Conservation (phyloP, 1,140 invertebrate species). For the Drosophila tani region DNA sequence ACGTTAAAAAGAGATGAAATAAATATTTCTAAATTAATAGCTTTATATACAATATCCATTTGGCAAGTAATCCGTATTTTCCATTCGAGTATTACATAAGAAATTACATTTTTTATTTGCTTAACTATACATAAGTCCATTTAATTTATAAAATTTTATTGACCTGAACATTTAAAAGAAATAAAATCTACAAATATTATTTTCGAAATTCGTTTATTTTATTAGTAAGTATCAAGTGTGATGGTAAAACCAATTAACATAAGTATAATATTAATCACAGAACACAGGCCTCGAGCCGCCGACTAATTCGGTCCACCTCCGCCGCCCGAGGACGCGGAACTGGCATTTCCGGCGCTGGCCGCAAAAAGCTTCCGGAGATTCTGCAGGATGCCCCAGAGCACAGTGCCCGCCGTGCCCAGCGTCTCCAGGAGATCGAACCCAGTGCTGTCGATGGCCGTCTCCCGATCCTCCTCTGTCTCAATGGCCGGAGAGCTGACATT, state of each 20-base stretch:
- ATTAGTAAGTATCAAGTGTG: constrained; percentile 54
- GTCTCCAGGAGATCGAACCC: constrained; percentile 72
- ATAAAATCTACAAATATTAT: neutral
- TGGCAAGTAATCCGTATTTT: too few species aligned
- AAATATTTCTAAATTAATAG: too few species aligned
- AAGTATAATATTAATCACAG: constrained; percentile 75
- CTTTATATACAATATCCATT: too few species aligned
- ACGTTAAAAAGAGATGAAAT: too few species aligned
- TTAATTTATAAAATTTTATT: too few species aligned
- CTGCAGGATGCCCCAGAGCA: constrained; percentile 61
- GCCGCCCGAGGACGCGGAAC: constrained; percentile 65
- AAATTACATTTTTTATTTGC: too few species aligned
- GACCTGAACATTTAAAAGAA: too few species aligned
- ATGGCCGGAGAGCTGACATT: constrained; percentile 69
- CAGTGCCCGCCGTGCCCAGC: constrained; percentile 56
- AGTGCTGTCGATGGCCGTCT: constrained; percentile 73
- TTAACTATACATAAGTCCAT: too few species aligned
- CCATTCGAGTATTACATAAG: too few species aligned
- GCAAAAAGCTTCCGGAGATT: constrained; percentile 68
- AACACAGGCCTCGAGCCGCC: constrained; percentile 13
- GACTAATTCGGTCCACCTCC: constrained; percentile 40
- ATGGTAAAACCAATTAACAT: constrained; percentile 14
- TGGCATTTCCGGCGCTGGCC: constrained; percentile 71
- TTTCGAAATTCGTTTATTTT: constrained; percentile 40
- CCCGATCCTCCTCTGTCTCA: constrained; percentile 78